Percentiles rank a stretch among this genome's conserved stretches.
phyloP scores from a whole-genome alignment of 2,113 vertebrate genomes.

The Entosphenus tridentatus region DNA sequence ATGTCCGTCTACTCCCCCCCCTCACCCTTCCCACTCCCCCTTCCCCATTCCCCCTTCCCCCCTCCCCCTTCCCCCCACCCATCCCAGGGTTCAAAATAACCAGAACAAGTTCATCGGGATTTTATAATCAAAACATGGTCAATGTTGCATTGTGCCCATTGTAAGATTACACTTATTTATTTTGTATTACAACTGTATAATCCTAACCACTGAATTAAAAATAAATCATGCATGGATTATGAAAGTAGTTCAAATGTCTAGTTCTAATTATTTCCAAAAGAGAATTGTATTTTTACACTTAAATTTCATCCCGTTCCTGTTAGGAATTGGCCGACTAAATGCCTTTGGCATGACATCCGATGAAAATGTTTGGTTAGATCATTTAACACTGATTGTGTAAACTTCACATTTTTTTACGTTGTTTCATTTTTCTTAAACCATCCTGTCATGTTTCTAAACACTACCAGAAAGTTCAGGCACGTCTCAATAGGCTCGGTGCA shows the following conservation, averaged over 20 bases:
- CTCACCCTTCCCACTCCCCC: conserved; percentile 14
- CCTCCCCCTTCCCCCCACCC: neutral
- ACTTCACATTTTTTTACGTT: neutral
- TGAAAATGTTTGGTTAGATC: conserved; percentile 3
- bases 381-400: neutral
- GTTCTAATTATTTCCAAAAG: too few species aligned
- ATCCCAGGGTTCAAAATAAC: too few species aligned
- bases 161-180: too few species aligned
- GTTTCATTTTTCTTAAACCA: conserved; percentile 2
- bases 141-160: too few species aligned
- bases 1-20: conserved; percentile 12
- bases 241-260: too few species aligned
- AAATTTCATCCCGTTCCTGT: neutral
- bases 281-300: too few species aligned
- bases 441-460: neutral
- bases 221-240: too few species aligned
- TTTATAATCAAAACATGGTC: too few species aligned
- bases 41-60: conserved; percentile 15
- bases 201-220: too few species aligned
- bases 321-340: neutral
- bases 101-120: too few species aligned
- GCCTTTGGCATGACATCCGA: conserved; percentile 5
- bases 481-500: neutral
- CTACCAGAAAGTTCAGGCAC: conserved; percentile 1
- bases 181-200: too few species aligned